Evolutionary conservation across 53 echinoderm and acorn worm genomes (phyloP).

Genomic region (Echinarachnius parma): DNA sequence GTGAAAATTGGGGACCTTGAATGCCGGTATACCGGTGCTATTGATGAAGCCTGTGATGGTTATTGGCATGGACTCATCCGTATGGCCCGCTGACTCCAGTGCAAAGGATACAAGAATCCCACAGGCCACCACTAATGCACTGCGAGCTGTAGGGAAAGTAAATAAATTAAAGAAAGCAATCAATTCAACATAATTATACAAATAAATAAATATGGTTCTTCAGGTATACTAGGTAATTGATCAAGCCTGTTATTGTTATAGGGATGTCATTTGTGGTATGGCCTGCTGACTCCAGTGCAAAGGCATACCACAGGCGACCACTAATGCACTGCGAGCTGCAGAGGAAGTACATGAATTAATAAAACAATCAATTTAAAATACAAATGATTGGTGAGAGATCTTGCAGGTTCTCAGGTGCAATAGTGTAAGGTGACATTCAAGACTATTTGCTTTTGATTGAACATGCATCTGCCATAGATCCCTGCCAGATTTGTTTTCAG

Average conservation of each 20-base stretch:
- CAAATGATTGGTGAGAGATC: too few relatives aligned
- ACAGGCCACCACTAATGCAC: slow-evolving; percentile 67
- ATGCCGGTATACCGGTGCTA: slow-evolving; percentile 60
- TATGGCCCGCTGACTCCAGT: slow-evolving; percentile 42
- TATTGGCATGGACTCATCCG: slow-evolving; percentile 26
- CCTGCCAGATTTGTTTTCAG: too few relatives aligned
- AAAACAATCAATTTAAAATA: too few relatives aligned
- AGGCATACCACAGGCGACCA: slow-evolving; percentile 59
- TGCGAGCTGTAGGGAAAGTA: slow-evolving; percentile 83
- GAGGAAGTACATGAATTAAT: too few relatives aligned
- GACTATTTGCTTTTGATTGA: too few relatives aligned
- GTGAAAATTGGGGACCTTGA: slow-evolving; percentile 59
- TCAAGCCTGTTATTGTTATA: slow-evolving; percentile 50
- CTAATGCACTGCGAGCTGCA: slow-evolving; percentile 81
- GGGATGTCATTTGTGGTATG: slow-evolving; percentile 29
- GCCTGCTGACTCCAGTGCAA: slow-evolving; percentile 47
- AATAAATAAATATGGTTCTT: too few relatives aligned
- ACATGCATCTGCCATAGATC: too few relatives aligned
- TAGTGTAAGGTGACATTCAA: too few relatives aligned
- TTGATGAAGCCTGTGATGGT: slow-evolving; percentile 58
- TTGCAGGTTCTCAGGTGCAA: too few relatives aligned
- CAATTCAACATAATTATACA: too few relatives aligned
- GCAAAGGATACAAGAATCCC: slow-evolving; percentile 62
- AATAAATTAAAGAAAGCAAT: too few relatives aligned
- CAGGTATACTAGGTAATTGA: too few relatives aligned